Evolutionary conservation across 2,113 vertebrate genomes (phyloP).

Genomic region (Myxocyprinus asiaticus): DNA sequence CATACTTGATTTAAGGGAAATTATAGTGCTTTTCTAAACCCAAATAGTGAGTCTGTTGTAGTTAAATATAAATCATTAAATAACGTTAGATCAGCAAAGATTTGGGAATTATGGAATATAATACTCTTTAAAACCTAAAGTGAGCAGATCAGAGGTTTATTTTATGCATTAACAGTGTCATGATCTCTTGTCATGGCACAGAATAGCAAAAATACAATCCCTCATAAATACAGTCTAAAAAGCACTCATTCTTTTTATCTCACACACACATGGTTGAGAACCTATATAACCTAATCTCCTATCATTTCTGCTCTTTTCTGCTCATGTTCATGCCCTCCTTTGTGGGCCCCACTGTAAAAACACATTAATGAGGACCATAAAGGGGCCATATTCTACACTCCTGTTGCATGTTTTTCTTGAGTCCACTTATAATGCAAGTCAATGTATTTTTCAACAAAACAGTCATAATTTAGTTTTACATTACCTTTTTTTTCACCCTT

Average conservation of each 20-base stretch:
- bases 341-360: conserved; percentile 15
- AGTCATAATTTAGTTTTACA: conserved; percentile 8
- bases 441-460: no score
- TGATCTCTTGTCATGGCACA: conserved; percentile 36
- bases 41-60: conserved; percentile 32
- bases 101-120: conserved; percentile 56
- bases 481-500: conserved; percentile 1
- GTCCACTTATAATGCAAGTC: neutral
- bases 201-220: conserved; percentile 31
- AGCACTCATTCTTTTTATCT: conserved; percentile 4
- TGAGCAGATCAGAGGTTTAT: conserved; percentile 46
- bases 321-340: conserved; percentile 21
- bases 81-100: conserved; percentile 55
- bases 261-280: neutral
- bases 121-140: conserved; percentile 27
- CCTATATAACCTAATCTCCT: conserved; percentile 35
- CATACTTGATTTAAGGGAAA: neutral
- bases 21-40: conserved; percentile 40
- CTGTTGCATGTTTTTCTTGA: conserved; percentile 2
- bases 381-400: conserved; percentile 26
- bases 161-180: conserved; percentile 34
- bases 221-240: conserved; percentile 25
- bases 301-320: conserved; percentile 12
- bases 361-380: conserved; percentile 20
- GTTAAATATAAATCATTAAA: conserved; percentile 57